phyloP scores from a whole-genome alignment of 1,140 invertebrate genomes.

The Laupala kohalensis region DNA sequence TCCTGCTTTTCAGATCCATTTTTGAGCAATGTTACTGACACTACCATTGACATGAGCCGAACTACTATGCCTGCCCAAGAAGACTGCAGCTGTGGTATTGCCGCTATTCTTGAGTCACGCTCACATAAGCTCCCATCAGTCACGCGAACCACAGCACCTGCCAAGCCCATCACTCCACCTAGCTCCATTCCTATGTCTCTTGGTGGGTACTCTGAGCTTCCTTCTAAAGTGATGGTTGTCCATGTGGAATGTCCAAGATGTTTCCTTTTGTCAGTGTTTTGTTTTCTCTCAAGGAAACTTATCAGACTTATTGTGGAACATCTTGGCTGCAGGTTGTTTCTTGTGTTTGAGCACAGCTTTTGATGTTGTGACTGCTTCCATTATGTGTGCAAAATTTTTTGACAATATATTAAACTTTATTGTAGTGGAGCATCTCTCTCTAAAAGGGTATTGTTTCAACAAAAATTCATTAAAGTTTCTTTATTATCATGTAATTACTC shows the following conservation, averaged over 20 bases:
- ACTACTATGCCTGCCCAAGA: slow-evolving; percentile 22
- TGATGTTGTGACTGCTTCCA: neutral
- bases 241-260: neutral
- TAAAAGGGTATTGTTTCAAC: neutral
- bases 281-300: neutral
- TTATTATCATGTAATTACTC: too few relatives aligned
- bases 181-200: slow-evolving; percentile 1
- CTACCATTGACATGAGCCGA: neutral
- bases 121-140: slow-evolving; percentile 9
- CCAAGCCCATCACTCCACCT: slow-evolving; percentile 1
- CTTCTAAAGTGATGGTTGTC: neutral
- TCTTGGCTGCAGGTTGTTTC: neutral
- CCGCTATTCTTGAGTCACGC: slow-evolving; percentile 34
- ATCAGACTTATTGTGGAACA: neutral
- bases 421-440: neutral
- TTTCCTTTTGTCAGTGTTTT: neutral
- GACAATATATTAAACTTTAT: neutral
- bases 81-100: slow-evolving; percentile 41
- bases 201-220: neutral
- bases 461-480: too few relatives aligned
- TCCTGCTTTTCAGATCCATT: slow-evolving; percentile 12
- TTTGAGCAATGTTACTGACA: slow-evolving; percentile 3
- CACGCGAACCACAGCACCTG: slow-evolving; percentile 1
- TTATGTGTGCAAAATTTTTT: neutral
- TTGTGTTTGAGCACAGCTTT: neutral